A percentile compares a stretch with the other conserved stretches of the same genome.
Conservation (phyloP, 2,113 vertebrate genomes). For the Tichodroma muraria region DNA sequence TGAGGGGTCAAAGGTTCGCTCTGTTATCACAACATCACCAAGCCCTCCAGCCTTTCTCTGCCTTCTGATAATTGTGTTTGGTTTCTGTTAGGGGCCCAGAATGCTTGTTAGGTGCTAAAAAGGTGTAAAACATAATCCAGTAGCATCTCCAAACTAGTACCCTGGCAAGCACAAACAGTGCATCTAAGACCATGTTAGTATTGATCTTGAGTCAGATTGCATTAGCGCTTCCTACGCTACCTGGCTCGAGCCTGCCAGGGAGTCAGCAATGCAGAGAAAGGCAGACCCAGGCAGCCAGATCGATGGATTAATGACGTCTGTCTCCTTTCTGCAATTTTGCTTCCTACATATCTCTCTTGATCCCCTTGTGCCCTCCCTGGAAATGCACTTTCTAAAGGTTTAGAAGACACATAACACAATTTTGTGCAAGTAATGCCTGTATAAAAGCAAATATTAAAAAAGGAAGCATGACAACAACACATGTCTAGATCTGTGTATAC, state of each 20-base stretch:
- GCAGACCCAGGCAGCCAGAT: slow-evolving; percentile 27
- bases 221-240: slow-evolving; percentile 41
- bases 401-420: background rate
- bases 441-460: background rate
- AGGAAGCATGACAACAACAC: background rate
- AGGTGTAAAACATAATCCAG: slow-evolving; percentile 61
- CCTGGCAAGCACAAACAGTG: slow-evolving; percentile 50
- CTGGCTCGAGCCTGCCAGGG: slow-evolving; percentile 39
- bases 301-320: slow-evolving; percentile 60
- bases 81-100: slow-evolving; percentile 15
- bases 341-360: slow-evolving; percentile 11
- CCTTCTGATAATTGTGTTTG: slow-evolving; percentile 39
- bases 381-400: background rate
- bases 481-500: background rate
- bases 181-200: slow-evolving; percentile 62
- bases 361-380: background rate
- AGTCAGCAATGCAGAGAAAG: slow-evolving; percentile 47
- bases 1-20: background rate
- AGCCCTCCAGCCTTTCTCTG: background rate
- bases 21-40: background rate
- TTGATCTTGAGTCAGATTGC: slow-evolving; percentile 63
- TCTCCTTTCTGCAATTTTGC: slow-evolving; percentile 39
- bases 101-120: slow-evolving; percentile 56
- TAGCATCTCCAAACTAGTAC: slow-evolving; percentile 55
- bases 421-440: background rate